Conservation (phyloP, 2,113 vertebrate species). For the Ophthalmolycus amberensis region DNA sequence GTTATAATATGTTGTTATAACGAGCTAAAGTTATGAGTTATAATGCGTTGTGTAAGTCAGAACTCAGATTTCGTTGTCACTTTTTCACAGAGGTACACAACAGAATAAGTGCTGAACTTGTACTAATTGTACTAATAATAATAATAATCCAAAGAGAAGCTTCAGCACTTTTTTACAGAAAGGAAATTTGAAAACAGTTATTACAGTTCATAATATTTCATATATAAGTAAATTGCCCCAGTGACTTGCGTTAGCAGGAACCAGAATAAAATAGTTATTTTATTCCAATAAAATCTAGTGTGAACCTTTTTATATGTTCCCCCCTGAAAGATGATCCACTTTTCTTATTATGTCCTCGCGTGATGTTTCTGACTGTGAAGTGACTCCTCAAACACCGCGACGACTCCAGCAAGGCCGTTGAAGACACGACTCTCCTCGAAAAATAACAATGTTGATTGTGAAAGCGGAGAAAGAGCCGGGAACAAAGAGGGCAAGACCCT, state of each 20-base stretch:
- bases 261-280: neutral
- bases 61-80: too few relatives aligned
- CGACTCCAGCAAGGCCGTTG: neutral
- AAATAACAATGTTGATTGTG: conserved; percentile 19
- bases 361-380: conserved; percentile 31
- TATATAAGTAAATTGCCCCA: neutral
- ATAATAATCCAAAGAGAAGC: too few relatives aligned
- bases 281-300: conserved; percentile 15
- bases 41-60: too few relatives aligned
- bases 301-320: conserved; percentile 29
- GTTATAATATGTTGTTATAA: too few relatives aligned
- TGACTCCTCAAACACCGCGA: conserved; percentile 18
- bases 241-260: neutral
- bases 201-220: neutral
- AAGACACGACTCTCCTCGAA: conserved; percentile 28
- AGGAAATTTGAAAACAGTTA: too few relatives aligned
- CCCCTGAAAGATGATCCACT: conserved; percentile 29
- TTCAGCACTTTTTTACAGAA: neutral
- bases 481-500: conserved; percentile 31
- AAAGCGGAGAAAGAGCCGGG: neutral
- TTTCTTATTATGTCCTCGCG: conserved; percentile 16
- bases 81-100: too few relatives aligned
- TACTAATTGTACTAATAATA: too few relatives aligned
- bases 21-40: too few relatives aligned
- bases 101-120: too few relatives aligned